phyloP scores from a whole-genome alignment of 1,140 invertebrate species.

The Drosophila sulfurigaster region DNA sequence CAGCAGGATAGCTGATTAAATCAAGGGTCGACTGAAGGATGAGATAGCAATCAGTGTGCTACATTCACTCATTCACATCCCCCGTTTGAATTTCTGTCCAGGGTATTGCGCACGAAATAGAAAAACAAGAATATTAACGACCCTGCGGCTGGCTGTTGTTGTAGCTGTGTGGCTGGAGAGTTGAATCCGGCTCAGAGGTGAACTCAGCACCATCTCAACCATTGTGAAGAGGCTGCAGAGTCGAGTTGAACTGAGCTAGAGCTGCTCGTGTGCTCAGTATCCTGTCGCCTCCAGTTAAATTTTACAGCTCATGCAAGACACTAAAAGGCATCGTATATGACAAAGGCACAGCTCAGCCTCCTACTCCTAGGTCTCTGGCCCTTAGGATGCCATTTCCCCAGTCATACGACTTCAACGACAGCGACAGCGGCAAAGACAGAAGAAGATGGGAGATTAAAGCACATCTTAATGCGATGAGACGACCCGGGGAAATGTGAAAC shows the following conservation, averaged over 20 bases:
- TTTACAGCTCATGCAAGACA: slow-evolving; percentile 63
- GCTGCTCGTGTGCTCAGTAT: slow-evolving; percentile 47
- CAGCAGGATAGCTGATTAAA: neutral
- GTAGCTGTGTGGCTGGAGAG: slow-evolving; percentile 35
- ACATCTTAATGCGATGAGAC: slow-evolving; percentile 63
- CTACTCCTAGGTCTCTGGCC: neutral
- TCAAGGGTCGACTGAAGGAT: neutral
- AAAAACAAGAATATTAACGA: slow-evolving; percentile 57
- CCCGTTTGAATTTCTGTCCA: neutral
- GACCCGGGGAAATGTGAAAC: slow-evolving; percentile 50
- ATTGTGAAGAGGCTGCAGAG: slow-evolving; percentile 18
- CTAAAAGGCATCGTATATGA: slow-evolving; percentile 60
- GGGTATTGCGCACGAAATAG: slow-evolving; percentile 26
- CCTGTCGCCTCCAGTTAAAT: slow-evolving; percentile 65
- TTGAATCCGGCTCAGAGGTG: slow-evolving; percentile 30
- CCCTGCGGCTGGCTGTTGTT: slow-evolving; percentile 43
- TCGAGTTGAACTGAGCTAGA: neutral
- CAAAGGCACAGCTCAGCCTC: slow-evolving; percentile 37
- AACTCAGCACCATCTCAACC: slow-evolving; percentile 28
- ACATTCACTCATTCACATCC: neutral
- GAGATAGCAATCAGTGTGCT: neutral
- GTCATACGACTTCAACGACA: slow-evolving; percentile 1
- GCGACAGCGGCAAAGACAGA: slow-evolving; percentile 6
- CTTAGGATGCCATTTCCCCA: neutral
- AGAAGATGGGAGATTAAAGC: slow-evolving; percentile 58